Evolutionary conservation across 2,888 invertebrate species (phyloP).

Genomic region (Lasioglossum leucozonium): DNA sequence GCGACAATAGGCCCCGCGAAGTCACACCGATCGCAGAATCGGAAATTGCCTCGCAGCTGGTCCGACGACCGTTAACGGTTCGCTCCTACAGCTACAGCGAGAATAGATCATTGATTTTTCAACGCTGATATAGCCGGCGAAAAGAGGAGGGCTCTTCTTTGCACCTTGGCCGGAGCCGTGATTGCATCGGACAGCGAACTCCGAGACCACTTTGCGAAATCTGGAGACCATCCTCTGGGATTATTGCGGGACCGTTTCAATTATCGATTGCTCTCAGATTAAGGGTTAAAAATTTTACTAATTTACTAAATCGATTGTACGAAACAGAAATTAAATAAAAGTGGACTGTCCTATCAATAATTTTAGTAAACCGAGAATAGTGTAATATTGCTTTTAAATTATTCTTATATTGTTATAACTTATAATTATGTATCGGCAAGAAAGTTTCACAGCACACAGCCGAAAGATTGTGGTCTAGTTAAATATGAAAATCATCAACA

Average conservation of each 20-base stretch:
- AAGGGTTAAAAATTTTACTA: too few relatives aligned
- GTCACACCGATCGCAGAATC: slow-evolving; percentile 19
- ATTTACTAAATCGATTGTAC: too few relatives aligned
- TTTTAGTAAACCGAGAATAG: too few relatives aligned
- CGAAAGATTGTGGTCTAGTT: background rate
- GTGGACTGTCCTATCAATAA: too few relatives aligned
- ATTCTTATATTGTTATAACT: too few relatives aligned
- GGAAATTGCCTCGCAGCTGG: slow-evolving; percentile 27
- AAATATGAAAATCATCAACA: too few relatives aligned
- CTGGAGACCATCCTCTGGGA: background rate
- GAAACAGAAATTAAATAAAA: too few relatives aligned
- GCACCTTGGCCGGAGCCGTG: background rate
- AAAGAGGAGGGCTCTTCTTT: background rate
- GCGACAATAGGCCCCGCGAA: slow-evolving; percentile 18
- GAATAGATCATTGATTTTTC: slow-evolving; percentile 27
- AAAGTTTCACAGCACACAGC: too few relatives aligned
- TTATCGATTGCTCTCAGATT: background rate
- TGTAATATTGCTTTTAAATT: too few relatives aligned
- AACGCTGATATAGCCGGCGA: background rate
- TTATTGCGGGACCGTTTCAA: background rate
- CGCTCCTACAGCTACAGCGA: background rate
- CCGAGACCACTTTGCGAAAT: background rate
- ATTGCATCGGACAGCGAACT: background rate
- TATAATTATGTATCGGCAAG: too few relatives aligned
- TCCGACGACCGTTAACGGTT: slow-evolving; percentile 23